phyloP scores from a whole-genome alignment of 1,140 invertebrate genomes.

The Trichogramma pretiosum region DNA sequence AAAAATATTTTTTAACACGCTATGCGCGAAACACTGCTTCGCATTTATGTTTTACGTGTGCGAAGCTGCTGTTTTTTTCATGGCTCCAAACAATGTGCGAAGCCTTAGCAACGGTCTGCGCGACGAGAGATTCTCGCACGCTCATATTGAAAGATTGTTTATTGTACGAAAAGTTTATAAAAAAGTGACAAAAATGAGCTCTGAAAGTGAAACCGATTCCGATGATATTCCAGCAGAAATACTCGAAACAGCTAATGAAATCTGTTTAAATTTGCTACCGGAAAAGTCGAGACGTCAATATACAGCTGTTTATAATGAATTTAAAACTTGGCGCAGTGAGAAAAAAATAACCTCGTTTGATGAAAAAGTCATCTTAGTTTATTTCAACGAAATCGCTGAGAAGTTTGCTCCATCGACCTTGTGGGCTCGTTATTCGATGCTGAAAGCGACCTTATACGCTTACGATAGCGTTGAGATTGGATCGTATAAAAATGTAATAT shows the following conservation, averaged over 20 bases:
- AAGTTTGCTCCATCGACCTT: not conserved
- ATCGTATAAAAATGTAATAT: not conserved
- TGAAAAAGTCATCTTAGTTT: not conserved
- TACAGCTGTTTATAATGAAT: not conserved
- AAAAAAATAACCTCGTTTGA: too few relatives aligned
- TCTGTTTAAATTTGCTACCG: conserved; percentile 2
- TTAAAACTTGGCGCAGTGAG: not conserved
- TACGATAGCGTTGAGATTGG: not conserved
- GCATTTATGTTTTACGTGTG: too few relatives aligned
- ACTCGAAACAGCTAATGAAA: not conserved
- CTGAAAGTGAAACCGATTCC: not conserved
- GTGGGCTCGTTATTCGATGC: not conserved
- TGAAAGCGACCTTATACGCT: not conserved
- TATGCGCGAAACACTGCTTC: too few relatives aligned
- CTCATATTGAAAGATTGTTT: too few relatives aligned
- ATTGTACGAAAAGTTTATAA: too few relatives aligned
- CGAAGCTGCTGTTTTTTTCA: too few relatives aligned
- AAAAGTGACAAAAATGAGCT: not conserved
- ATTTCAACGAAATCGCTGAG: not conserved
- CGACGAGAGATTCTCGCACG: too few relatives aligned
- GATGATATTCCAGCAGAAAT: not conserved
- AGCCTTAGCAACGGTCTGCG: too few relatives aligned
- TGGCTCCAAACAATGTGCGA: too few relatives aligned
- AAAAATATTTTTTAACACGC: too few relatives aligned
- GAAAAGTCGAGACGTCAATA: not conserved